Evolutionary conservation across 1,140 invertebrate species (phyloP).

Genomic region (Ceratosolen solmsi): DNA sequence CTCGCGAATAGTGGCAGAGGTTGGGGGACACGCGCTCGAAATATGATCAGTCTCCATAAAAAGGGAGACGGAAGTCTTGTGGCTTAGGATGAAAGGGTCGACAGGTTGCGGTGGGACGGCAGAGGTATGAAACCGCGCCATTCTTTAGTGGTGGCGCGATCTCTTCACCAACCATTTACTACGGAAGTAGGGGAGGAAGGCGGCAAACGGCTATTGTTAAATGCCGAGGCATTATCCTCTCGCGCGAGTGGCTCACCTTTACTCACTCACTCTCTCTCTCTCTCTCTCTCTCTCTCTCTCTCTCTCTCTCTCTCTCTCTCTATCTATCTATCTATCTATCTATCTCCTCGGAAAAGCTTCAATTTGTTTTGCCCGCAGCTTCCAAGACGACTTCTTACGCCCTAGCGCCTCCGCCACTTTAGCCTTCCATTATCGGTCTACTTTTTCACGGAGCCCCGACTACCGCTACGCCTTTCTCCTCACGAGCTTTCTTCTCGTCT

Average conservation of each 20-base stretch:
- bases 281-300: too few species aligned
- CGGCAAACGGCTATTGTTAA: conserved; percentile 56
- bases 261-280: too few species aligned
- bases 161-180: conserved; percentile 24
- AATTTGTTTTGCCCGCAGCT: conserved; percentile 55
- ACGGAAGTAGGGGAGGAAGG: neutral
- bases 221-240: conserved; percentile 55
- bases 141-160: conserved; percentile 36
- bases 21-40: conserved; percentile 53
- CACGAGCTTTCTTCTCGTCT: neutral
- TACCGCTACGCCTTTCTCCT: neutral
- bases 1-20: neutral
- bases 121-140: conserved; percentile 19
- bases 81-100: conserved; percentile 32
- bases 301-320: too few species aligned
- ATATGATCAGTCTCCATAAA: conserved; percentile 42
- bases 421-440: conserved; percentile 52
- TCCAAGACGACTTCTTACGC: conserved; percentile 48
- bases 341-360: conserved; percentile 44
- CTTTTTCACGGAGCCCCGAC: conserved; percentile 40
- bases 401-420: conserved; percentile 34
- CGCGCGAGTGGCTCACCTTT: neutral
- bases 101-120: neutral
- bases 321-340: too few species aligned
- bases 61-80: neutral